Evolutionary conservation across 2,797 vertebrate species (phyloP).

Genomic region (Geotrypetes seraphini): DNA sequence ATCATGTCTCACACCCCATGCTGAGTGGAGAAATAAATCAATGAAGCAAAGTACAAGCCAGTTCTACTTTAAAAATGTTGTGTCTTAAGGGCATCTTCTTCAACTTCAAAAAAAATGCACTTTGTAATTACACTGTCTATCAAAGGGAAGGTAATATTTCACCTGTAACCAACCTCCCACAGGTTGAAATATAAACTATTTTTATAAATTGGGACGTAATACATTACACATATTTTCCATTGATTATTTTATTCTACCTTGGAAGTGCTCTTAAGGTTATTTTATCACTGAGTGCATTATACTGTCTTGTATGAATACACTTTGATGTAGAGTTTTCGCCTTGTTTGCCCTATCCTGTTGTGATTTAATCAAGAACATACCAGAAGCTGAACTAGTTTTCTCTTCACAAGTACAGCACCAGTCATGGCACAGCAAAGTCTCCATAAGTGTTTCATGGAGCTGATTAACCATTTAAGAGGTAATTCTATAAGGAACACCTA

Average conservation of each 20-base stretch:
- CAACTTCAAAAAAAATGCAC: constrained; percentile 78
- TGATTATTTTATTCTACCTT: constrained; percentile 47
- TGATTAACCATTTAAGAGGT: too few species aligned
- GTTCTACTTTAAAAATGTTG: constrained; percentile 69
- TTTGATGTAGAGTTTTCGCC: constrained; percentile 8
- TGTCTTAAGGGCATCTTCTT: constrained; percentile 86
- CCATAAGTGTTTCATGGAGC: too few species aligned
- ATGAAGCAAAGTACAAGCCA: constrained; percentile 76
- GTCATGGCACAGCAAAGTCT: too few species aligned
- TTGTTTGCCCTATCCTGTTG: constrained; percentile 10
- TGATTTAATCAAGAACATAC: constrained; percentile 12
- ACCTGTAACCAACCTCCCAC: constrained; percentile 73
- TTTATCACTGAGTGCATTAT: constrained; percentile 27
- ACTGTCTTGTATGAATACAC: constrained; percentile 27
- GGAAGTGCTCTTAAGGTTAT: constrained; percentile 41
- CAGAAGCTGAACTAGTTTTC: too few species aligned
- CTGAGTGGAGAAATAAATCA: constrained; percentile 85
- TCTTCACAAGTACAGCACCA: too few species aligned
- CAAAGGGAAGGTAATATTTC: constrained; percentile 78
- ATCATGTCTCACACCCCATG: constrained; percentile 82
- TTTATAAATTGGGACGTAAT: constrained; percentile 86
- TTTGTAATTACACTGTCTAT: constrained; percentile 80
- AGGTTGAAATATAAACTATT: constrained; percentile 61
- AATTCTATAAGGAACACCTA: too few species aligned
- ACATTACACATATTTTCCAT: constrained; percentile 56